phyloP scores from a whole-genome alignment of 2,113 vertebrate genomes.

The Ivindomyrus marchei region DNA sequence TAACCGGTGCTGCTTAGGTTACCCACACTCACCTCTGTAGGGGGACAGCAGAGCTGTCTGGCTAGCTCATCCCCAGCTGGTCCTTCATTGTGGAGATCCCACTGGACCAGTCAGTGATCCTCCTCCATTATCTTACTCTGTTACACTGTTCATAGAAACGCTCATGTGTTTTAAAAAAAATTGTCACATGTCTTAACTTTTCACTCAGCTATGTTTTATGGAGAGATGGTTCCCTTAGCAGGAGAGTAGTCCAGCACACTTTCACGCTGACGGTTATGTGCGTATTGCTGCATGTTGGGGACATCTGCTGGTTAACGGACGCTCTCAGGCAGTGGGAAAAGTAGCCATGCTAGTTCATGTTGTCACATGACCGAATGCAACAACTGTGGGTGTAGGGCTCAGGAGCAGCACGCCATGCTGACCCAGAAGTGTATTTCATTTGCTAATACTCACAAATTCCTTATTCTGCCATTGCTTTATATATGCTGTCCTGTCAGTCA shows the following conservation, averaged over 20 bases:
- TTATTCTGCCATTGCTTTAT: neutral
- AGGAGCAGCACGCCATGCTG: neutral
- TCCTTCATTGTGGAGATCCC: neutral
- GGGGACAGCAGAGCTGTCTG: neutral
- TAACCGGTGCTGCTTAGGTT: neutral
- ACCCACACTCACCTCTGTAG: neutral
- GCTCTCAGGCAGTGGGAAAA: slow-evolving; percentile 16
- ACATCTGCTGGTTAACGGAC: slow-evolving; percentile 46
- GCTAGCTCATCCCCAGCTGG: neutral
- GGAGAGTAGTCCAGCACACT: slow-evolving; percentile 41
- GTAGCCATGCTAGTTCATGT: neutral
- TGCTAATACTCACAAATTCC: neutral
- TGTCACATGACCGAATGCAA: neutral
- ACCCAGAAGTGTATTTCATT: neutral
- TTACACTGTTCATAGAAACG: neutral
- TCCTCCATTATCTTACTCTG: neutral
- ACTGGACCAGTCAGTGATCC: neutral
- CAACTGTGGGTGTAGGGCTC: neutral
- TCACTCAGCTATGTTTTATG: neutral
- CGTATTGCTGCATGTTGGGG: slow-evolving; percentile 35
- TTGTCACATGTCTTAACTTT: neutral
- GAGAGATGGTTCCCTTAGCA: slow-evolving; percentile 31
- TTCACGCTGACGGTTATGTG: neutral
- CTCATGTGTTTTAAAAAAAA: neutral
- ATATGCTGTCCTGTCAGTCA: neutral